These are phyloP conservation scores for Sorex maritimensis DNA, from an alignment of 2,797 vertebrate genomes.

Conservation along the genomic window DNA sequence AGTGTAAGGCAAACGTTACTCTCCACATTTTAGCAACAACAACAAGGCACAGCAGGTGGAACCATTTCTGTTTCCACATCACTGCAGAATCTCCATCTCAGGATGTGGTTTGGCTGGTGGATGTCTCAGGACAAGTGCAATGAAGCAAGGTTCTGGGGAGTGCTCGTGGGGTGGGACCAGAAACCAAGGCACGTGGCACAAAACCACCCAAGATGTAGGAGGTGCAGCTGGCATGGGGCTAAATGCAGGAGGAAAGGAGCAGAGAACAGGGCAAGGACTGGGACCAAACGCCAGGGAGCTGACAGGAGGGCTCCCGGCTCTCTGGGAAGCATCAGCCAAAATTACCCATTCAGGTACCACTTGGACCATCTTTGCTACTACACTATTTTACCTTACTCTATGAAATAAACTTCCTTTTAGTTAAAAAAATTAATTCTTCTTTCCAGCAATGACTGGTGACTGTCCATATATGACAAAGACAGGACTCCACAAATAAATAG, in stretches of 20 bases:
- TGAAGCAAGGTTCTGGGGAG: background rate
- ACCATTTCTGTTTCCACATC: background rate
- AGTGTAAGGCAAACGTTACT: background rate
- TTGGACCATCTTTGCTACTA: background rate
- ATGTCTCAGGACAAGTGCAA: conserved; percentile 6
- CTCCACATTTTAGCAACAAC: conserved; percentile 10
- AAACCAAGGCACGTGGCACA: background rate
- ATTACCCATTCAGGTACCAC: background rate
- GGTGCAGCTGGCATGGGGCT: fast-evolving
- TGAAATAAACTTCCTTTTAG: conserved; percentile 10
- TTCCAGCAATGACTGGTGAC: background rate
- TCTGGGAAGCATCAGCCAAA: background rate
- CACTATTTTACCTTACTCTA: conserved; percentile 2
- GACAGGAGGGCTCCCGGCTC: background rate
- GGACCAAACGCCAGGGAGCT: fast-evolving
- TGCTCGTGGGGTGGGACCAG: too few relatives aligned
- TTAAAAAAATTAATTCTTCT: conserved; percentile 28
- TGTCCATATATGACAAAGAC: conserved; percentile 6
- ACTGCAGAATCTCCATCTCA: background rate
- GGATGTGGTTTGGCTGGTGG: background rate
- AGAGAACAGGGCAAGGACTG: too few relatives aligned
- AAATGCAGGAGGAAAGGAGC: background rate
- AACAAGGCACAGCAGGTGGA: conserved; percentile 16
- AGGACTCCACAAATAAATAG: conserved; percentile 18
- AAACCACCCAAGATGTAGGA: background rate